phyloP scores from a whole-genome alignment of 2,888 invertebrate species.

The Tethea ocularis region DNA sequence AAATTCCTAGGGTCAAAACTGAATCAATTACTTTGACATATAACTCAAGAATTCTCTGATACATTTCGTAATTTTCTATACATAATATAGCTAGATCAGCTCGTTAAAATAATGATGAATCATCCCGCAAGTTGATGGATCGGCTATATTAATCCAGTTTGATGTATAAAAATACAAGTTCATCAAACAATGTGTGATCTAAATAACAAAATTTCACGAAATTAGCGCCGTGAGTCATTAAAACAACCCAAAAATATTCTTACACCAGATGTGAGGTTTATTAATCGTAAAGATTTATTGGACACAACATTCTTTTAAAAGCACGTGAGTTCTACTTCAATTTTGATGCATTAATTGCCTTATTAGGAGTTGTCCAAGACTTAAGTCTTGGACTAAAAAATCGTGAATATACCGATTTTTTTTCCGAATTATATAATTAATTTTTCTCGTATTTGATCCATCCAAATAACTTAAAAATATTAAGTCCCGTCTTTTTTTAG shows the following conservation, averaged over 20 bases:
- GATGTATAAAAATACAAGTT: conserved; percentile 26
- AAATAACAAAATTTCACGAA: conserved; percentile 14
- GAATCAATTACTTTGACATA: too few species aligned
- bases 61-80: background rate
- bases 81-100: conserved; percentile 6
- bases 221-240: conserved; percentile 11
- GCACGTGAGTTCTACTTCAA: background rate
- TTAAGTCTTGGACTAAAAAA: too few species aligned
- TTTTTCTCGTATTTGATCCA: too few species aligned
- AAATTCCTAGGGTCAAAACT: too few species aligned
- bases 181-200: conserved; percentile 24
- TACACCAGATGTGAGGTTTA: conserved; percentile 6
- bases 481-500: too few species aligned
- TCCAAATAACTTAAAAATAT: too few species aligned
- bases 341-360: background rate
- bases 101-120: conserved; percentile 33
- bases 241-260: conserved; percentile 1
- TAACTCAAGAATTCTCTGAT: background rate
- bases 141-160: conserved; percentile 38
- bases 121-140: conserved; percentile 36
- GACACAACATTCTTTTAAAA: background rate
- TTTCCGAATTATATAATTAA: too few species aligned
- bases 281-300: background rate
- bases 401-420: too few species aligned
- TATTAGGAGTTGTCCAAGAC: background rate